Evolutionary conservation across 1,140 invertebrate genomes (phyloP), one percentile per base, ranked within the genome.

Genomic region (Theocolax elegans): DNA sequence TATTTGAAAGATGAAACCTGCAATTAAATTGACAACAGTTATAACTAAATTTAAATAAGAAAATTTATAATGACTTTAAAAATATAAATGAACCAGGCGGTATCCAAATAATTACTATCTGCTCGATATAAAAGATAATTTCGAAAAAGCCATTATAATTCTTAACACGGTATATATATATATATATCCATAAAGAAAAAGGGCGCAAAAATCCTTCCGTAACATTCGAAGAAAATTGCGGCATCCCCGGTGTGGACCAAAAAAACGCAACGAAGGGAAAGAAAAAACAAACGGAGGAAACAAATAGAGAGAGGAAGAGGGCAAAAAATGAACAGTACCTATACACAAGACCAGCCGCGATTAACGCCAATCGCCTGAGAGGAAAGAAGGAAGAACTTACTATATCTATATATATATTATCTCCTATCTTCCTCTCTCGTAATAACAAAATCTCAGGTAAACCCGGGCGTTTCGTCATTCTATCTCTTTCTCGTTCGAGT

Each of bases 321-420:
- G 13, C 46, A 53, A 70, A 72, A 72, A 70, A 64, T 25, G 42
- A 19, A n/a, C n/a, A 17, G n/a, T n/a, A n/a, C n/a, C n/a, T n/a
- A 40, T 10, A 27, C 40, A 44, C 27, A 60, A 27, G 12, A 60
- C 58, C 13, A 46, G 23, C 38, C 40, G 15, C 58, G 58, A 46
- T 60, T 60, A 60, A 60, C 40, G 19, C 38, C 23, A 25, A 58
- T 42, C 54, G 25, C 21, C 3, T 4, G 17, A 17, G 38, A 59
- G 40, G 8, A 38, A 40, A 21, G 42, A 35, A 3, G 35, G 21
- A 42, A 19, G 35, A 58, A 25, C 38, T 25, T 15, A 17, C 15
- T 15, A 38, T 19, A 13, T 25, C 38, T 29, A 4, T 17, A 21
- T 29, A n/a, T n/a, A n/a, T n/a, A n/a, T n/a, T n/a, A n/a, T n/a